phyloP scores from a whole-genome alignment of 2,113 vertebrate genomes.

The Vidua chalybeata region DNA sequence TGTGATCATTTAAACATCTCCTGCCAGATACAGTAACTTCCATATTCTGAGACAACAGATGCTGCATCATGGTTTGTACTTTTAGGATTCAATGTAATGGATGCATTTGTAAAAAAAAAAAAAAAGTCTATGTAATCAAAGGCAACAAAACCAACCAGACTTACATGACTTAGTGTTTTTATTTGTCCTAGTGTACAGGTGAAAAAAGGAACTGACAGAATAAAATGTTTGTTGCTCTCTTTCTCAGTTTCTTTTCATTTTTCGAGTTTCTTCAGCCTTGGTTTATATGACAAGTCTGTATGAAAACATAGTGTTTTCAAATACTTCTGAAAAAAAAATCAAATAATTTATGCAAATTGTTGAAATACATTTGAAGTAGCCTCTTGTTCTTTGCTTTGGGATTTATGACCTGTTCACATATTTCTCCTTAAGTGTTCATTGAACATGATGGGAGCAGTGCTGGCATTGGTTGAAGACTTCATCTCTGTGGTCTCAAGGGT shows the following conservation, averaged over 20 bases:
- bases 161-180: neutral
- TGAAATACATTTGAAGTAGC: neutral
- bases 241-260: neutral
- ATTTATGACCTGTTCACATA: neutral
- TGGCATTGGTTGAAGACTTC: neutral
- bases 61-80: neutral
- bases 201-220: conserved; percentile 6
- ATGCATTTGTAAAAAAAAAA: neutral
- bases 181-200: conserved; percentile 3
- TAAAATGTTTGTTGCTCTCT: neutral
- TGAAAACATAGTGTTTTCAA: neutral
- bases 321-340: neutral
- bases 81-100: neutral
- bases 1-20: neutral
- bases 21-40: neutral
- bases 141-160: neutral
- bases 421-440: neutral
- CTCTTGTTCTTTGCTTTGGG: neutral
- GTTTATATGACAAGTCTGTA: neutral
- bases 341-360: neutral
- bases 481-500: neutral
- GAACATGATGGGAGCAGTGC: neutral
- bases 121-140: neutral
- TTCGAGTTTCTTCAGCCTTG: neutral
- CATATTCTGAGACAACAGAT: neutral